Evolutionary conservation across 2,797 vertebrate genomes (phyloP), one percentile per base, ranked within the genome.

Genomic region (Spea hammondii): DNA sequence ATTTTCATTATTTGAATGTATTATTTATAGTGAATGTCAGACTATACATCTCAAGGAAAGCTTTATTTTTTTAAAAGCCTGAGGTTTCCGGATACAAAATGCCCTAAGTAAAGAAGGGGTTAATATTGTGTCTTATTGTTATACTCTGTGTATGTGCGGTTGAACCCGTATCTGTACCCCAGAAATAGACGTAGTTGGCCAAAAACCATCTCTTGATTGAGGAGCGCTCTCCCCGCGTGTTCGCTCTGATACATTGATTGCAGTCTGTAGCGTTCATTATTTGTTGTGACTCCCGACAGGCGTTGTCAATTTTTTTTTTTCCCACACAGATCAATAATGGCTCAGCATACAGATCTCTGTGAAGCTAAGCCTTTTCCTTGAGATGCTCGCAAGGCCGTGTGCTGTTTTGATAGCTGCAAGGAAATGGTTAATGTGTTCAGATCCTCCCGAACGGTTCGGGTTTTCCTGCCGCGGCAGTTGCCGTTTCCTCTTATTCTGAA

Each of bases 381-480:
- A 59, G 47, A 8, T 60, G 11, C 8, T 1, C 5, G 7, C 7
- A 48, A 11, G 17, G 5, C 8, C 62, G 46, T 55, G 51, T 62
- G 49, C 76, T 32, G 59, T 7, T 12, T 5, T 64, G 44, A 13
- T 53, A 54, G 4, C 48, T 48, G 47, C 60, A 13, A 79, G 78
- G 70, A 79, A 79, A 69, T 46, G 71, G 47, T 62, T 74, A 12
- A 62, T 69, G 77, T 62, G 74, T 74, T 48, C 8, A 51, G 17
- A 8, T 14, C 59, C 71, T 72, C 50, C 60, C 5, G 46, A 64
- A 74, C 69, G 53, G 51, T 73, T 68, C 60, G 65, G 70, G 59
- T 65, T 47, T 74, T 79, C 70, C 77, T 73, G 77, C 77, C 68
- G 70, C 66, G n/a, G 49, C 55, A 14, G 13, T 32, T 62, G 48